A percentile compares a stretch with the other conserved stretches of the same genome.
Conservation (phyloP, 2,888 invertebrate species). For the Alentia gelatinosa region DNA sequence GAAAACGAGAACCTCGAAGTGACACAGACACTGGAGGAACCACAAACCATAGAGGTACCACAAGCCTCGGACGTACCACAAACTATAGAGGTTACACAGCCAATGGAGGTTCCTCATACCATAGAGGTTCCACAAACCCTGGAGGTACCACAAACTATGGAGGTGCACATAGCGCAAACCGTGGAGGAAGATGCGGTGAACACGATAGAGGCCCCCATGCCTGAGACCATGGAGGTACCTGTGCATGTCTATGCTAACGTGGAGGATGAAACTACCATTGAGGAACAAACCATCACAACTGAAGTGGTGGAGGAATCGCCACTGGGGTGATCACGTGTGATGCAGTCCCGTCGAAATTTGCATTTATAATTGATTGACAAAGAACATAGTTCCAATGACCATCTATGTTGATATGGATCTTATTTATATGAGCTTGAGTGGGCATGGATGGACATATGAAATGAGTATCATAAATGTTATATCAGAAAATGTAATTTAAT, state of each 20-base stretch:
- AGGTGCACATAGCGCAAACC: not conserved
- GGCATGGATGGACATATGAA: too few relatives aligned
- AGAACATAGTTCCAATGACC: too few relatives aligned
- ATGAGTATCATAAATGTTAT: too few relatives aligned
- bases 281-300: constrained; percentile 14
- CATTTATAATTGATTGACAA: too few relatives aligned
- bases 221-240: not conserved
- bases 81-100: not conserved
- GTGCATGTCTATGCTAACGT: constrained; percentile 5
- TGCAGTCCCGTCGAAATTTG: too few relatives aligned
- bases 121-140: not conserved
- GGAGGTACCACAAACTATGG: not conserved
- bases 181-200: too few relatives aligned
- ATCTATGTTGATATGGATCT: too few relatives aligned
- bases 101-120: not conserved
- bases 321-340: too few relatives aligned
- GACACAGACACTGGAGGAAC: not conserved
- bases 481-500: too few relatives aligned
- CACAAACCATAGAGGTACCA: too few relatives aligned
- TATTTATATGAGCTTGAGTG: too few relatives aligned
- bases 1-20: not conserved
- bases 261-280: not conserved
- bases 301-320: not conserved
- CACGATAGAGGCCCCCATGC: not conserved
- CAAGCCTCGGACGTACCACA: too few relatives aligned